Evolutionary conservation across 2,113 vertebrate genomes (phyloP), one percentile per base, ranked within the genome.

Genomic region (Tricholaema leucomelas): DNA sequence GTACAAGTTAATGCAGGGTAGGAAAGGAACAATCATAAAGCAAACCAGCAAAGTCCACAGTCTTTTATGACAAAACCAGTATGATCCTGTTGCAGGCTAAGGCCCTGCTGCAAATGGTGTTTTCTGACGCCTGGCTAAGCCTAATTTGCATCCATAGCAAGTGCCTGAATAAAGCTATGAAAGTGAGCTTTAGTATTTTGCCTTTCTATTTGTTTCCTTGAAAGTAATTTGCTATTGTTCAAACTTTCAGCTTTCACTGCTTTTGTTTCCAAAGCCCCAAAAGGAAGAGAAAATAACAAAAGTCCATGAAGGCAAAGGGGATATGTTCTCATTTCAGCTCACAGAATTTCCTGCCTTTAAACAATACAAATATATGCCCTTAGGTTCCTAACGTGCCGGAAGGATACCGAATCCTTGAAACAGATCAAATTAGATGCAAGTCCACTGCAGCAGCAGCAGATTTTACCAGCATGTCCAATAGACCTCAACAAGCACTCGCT

Each of bases 201-300:
- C 82, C 94, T 90, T 52, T 52, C 24, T 23, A 3, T 52, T 88
- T 86, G 92, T 28, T 23, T 58, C 78, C 92, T 95, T 88, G 91
- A 92, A 94, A 97, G 79, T 93, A 91, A 90, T 95, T 95, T 95
- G 56, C 73, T 90, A 88, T 93, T 91, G 92, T 92, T 96, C 69
- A 93, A 35, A 93, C 95, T 95, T 84, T 85, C 59, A 89, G 87
- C 66, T 95, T 94, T 91, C 56, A 48, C 88, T 94, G 70, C 64
- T 85, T 96, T 94, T 92, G 90, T 97, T 96, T 93, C 83, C 65
- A 84, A 73, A 94, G 46, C 86, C 87, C 96, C 95, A 92, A 90
- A 97, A 95, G 94, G 91, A 92, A 95, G 77, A 87, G 85, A 94
- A 88, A 97, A 96, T 84, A 94, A 85, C 95, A 95, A 76, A 86